Conservation (phyloP, 2,888 invertebrate species). For the Parapristionchus giblindavisi region DNA sequence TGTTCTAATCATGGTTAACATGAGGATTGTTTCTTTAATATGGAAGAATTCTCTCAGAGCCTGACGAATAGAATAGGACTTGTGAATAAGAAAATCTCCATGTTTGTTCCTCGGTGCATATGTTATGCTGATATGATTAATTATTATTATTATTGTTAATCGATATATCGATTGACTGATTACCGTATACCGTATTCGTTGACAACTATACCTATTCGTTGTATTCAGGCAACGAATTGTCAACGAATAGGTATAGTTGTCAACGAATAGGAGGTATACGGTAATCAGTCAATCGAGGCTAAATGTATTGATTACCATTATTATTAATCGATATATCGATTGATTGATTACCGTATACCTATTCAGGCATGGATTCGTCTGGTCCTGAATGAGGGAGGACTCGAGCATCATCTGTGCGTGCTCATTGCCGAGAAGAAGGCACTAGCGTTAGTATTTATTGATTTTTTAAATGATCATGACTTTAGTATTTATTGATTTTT, state of each 20-base stretch:
- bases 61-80: too few relatives aligned
- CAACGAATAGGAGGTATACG: not conserved
- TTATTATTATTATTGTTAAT: not conserved
- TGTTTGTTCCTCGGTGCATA: too few relatives aligned
- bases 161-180: not conserved
- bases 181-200: not conserved
- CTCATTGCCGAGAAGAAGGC: constrained; percentile 70
- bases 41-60: too few relatives aligned
- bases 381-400: constrained; percentile 71
- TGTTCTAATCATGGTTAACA: too few relatives aligned
- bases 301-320: not conserved
- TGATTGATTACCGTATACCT: too few relatives aligned
- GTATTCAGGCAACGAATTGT: not conserved
- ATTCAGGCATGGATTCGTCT: constrained; percentile 73
- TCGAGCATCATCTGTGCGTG: constrained; percentile 71
- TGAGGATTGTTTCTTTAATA: too few relatives aligned
- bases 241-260: not conserved
- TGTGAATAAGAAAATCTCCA: too few relatives aligned
- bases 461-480: not conserved
- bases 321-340: not conserved
- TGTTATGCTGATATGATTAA: too few relatives aligned
- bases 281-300: not conserved
- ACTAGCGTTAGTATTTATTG: constrained; percentile 60
- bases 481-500: too few relatives aligned
- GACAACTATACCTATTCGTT: not conserved